A percentile compares a stretch with the other conserved stretches of the same genome.
These are phyloP conservation scores for Gulo gulo DNA, from an alignment of 2,113 vertebrate species.

Conservation along the genomic window DNA sequence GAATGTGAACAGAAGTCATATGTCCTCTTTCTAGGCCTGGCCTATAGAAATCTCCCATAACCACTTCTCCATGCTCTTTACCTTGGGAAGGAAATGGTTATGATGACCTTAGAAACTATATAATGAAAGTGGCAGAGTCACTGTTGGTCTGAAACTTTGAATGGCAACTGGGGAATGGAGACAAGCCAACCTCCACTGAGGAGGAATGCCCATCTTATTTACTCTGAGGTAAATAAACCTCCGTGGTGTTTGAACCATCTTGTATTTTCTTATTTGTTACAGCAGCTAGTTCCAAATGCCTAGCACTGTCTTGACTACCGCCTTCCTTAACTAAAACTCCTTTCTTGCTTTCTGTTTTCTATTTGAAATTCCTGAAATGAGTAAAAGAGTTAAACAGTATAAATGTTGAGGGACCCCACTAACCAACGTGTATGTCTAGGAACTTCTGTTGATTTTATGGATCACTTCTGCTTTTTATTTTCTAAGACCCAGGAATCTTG, in stretches of 20 bases:
- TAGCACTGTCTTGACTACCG: background rate
- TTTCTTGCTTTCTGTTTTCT: background rate
- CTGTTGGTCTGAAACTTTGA: background rate
- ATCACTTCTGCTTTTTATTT: background rate
- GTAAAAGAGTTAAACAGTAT: background rate
- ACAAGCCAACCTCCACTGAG: background rate
- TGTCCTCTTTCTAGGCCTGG: background rate
- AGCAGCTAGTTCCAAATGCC: background rate
- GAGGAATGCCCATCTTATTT: background rate
- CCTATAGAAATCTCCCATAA: background rate
- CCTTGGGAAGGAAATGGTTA: background rate
- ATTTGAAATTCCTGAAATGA: constrained; percentile 4
- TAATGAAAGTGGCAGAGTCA: background rate
- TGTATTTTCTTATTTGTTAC: background rate
- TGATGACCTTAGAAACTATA: background rate
- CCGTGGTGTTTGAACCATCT: background rate
- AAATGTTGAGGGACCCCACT: background rate
- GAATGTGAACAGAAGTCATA: background rate
- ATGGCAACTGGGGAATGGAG: background rate
- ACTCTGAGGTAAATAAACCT: background rate
- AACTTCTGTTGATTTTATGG: background rate
- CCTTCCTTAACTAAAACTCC: background rate
- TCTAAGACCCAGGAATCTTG: constrained; percentile 10
- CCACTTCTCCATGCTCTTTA: background rate
- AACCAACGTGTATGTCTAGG: background rate